Evolutionary conservation across 2,888 invertebrate species (phyloP), one percentile per base, ranked within the genome.

Genomic region (Polydesmus complanatus): DNA sequence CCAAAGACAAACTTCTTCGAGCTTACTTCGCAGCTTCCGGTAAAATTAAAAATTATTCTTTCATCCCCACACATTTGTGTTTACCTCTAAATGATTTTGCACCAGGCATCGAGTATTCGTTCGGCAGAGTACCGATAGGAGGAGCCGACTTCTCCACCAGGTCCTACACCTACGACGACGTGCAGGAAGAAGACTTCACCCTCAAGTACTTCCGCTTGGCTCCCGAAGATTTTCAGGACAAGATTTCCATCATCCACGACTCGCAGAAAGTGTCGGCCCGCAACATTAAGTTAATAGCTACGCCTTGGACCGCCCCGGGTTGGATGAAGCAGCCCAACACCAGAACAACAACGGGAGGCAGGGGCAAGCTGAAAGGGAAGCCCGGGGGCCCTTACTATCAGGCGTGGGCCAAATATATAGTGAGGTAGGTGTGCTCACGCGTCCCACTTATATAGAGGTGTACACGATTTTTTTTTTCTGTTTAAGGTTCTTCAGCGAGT

Each of bases 111-210:
- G 83, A 83, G 65, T 93, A 90, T 73, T 86, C 81, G 67, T 71
- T 92, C 66, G 83, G 85, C 53, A 78, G 94, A 51, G 81, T 90
- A 2, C 86, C 93, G 0, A 87, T 93, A 63, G 93, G 82, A 1
- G 90, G 91, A 8, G 81, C 82, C 58, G 94, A 94, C 73, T 93
- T 92, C 73, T 93, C 93, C 0, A 81, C 83, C 0, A 80, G 79
- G 56, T 78, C 82, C 0, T 94, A 93, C 77, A 83, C 90, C 0
- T 89, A 90, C 71, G 85, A 37, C 37, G 37, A 37, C 14, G 37
- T 37, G 14, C 37, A 8, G 37, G 37, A 37, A 37, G 37, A 37
- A 5, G 37, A 37, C 14, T 37, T 37, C 14, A 37, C 37, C 14
- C 14, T 37, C 3, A 37, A 37, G 37, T 37, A 37, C 37, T 37